Evolutionary conservation across 2,797 vertebrate genomes (phyloP), one percentile per base, ranked within the genome.

Genomic region (Neomorphus geoffroyi): DNA sequence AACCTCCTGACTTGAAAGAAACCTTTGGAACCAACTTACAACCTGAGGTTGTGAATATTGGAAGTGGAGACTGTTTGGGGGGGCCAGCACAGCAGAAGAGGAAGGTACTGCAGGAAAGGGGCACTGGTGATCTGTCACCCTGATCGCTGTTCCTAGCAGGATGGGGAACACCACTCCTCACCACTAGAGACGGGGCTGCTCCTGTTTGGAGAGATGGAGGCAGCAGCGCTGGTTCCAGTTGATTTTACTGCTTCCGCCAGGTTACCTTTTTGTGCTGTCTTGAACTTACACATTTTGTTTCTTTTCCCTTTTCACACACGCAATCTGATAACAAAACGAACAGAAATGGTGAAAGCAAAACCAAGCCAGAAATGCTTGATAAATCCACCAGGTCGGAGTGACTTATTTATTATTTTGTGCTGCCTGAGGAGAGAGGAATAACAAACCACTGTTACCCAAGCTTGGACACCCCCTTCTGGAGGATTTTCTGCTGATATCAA

Each of bases 321-420:
- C 48, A 35, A 19, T 41, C 62, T 48, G 62, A 3, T n/a, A 48
- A 37, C 32, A 23, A 64, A 50, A 37, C 23, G 26, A 70, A 13
- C 51, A 84, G 35, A 10, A 45, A 11, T 15, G 17, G 45, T 2
- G 32, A 43, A 45, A 45, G 53, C 13, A 16, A 19, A 30, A 70
- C 75, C 13, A 35, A 41, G 85, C 60, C 57, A 62, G 51, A 50
- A 56, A 5, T 26, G 30, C 10, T 39, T 23, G 33, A 8, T 8
- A 23, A 4, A 50, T 6, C 41, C 41, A 5, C 2, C 1, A 10
- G 18, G 39, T 2, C 60, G n/a, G 26, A 80, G 6, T 0, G 15
- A 19, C 26, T 51, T 18, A 5, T 17, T 39, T 7, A 46, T 15
- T 26, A 72, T 58, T 64, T 35, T 18, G 16, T 13, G 24, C 28